These are phyloP conservation scores for Xiphorhynchus elegans DNA, from an alignment of 2,113 vertebrate genomes.

Conservation along the genomic window DNA sequence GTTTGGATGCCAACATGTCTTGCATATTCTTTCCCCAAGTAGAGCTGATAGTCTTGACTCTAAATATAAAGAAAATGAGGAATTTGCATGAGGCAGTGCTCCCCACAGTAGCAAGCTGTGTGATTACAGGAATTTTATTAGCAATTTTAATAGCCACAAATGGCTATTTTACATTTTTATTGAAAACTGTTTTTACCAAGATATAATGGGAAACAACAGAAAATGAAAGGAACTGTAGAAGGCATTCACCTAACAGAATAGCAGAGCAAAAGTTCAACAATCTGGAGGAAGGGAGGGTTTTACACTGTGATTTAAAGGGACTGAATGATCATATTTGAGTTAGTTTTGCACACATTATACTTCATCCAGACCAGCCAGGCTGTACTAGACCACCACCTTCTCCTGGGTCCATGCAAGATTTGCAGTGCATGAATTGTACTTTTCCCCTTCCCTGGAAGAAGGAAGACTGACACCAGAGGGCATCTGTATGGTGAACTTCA, in stretches of 20 bases:
- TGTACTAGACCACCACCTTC: background rate
- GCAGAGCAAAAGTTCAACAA: background rate
- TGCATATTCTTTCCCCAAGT: background rate
- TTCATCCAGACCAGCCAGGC: background rate
- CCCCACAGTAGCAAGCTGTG: background rate
- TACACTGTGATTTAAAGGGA: background rate
- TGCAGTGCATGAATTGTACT: background rate
- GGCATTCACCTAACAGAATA: background rate
- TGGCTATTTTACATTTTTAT: background rate
- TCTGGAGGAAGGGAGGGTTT: background rate
- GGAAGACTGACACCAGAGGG: background rate
- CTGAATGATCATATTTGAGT: background rate
- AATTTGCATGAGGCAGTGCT: background rate
- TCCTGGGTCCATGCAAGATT: background rate
- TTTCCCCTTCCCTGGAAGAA: background rate
- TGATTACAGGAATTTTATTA: background rate
- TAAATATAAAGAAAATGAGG: background rate
- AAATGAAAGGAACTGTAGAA: background rate
- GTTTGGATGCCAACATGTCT: background rate
- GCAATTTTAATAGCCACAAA: background rate
- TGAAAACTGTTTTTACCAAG: background rate
- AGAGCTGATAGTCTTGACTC: background rate
- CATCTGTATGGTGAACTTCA: background rate
- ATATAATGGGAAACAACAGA: too few relatives aligned
- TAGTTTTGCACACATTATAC: background rate